Conservation (phyloP, 2,113 vertebrate genomes). For the Cygnus atratus region DNA sequence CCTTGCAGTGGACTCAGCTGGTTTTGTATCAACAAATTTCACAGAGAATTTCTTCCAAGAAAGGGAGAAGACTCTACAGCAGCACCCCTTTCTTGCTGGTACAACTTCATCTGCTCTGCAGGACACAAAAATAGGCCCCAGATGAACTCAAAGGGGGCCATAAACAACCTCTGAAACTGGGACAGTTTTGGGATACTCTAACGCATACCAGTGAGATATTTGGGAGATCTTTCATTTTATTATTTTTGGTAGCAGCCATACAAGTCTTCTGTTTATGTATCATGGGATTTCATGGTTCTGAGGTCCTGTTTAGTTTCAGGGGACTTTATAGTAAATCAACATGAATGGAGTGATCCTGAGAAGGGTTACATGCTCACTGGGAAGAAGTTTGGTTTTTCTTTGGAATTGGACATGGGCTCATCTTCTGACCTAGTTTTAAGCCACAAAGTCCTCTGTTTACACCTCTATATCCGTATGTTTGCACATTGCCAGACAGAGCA, state of each 20-base stretch:
- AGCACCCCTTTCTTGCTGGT: background rate
- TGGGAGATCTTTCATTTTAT: background rate
- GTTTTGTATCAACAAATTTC: background rate
- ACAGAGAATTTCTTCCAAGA: background rate
- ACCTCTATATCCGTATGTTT: background rate
- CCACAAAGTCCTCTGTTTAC: background rate
- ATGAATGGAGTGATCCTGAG: background rate
- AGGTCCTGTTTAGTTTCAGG: background rate
- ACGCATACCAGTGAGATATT: background rate
- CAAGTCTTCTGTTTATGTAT: background rate
- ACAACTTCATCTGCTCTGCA: background rate
- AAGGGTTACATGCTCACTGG: rapidly evolving
- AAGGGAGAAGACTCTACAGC: background rate
- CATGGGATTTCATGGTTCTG: rapidly evolving
- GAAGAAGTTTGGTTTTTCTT: background rate
- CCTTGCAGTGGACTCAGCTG: rapidly evolving
- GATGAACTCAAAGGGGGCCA: background rate
- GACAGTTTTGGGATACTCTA: background rate
- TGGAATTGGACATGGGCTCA: rapidly evolving
- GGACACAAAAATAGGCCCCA: rapidly evolving
- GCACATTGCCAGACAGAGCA: background rate
- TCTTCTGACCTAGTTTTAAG: background rate
- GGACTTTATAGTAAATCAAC: background rate
- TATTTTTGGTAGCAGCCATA: background rate
- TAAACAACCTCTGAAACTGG: rapidly evolving